Conservation (phyloP, 1,140 invertebrate species). For the Notospermus geniculatus region DNA sequence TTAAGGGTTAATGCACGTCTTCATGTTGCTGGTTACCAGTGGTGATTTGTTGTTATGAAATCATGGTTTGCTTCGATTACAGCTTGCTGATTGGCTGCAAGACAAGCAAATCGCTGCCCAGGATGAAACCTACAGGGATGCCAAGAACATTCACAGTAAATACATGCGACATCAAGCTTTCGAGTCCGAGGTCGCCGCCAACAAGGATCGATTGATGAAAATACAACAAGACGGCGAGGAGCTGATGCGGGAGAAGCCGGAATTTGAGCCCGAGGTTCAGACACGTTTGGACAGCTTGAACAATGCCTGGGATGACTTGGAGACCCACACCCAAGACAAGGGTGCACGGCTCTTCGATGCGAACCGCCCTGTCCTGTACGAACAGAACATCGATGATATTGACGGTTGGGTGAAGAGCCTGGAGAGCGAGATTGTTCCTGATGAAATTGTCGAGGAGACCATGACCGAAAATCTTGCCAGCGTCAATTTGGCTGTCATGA, state of each 20-base stretch:
- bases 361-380: slow-evolving; percentile 88
- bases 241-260: slow-evolving; percentile 85
- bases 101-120: slow-evolving; percentile 98
- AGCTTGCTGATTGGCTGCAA: slow-evolving; percentile 89
- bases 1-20: too few species aligned
- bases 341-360: slow-evolving; percentile 97
- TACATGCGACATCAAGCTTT: slow-evolving; percentile 99
- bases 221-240: slow-evolving; percentile 87
- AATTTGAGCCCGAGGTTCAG: slow-evolving; percentile 83
- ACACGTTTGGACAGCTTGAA: slow-evolving; percentile 87
- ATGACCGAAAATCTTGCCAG: slow-evolving; percentile 90
- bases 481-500: slow-evolving; percentile 98
- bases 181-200: slow-evolving; percentile 97
- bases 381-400: slow-evolving; percentile 97
- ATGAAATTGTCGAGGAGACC: slow-evolving; percentile 76
- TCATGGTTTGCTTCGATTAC: slow-evolving; percentile 16
- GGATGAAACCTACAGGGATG: slow-evolving; percentile 96
- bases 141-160: slow-evolving; percentile 98
- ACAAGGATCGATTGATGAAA: slow-evolving; percentile 91
- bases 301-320: slow-evolving; percentile 82
- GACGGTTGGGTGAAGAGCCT: slow-evolving; percentile 98
- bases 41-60: too few species aligned
- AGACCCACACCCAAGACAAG: slow-evolving; percentile 94
- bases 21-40: too few species aligned
- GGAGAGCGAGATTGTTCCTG: slow-evolving; percentile 89